phyloP scores from a whole-genome alignment of 2,113 vertebrate species.

The Elgaria multicarinata region DNA sequence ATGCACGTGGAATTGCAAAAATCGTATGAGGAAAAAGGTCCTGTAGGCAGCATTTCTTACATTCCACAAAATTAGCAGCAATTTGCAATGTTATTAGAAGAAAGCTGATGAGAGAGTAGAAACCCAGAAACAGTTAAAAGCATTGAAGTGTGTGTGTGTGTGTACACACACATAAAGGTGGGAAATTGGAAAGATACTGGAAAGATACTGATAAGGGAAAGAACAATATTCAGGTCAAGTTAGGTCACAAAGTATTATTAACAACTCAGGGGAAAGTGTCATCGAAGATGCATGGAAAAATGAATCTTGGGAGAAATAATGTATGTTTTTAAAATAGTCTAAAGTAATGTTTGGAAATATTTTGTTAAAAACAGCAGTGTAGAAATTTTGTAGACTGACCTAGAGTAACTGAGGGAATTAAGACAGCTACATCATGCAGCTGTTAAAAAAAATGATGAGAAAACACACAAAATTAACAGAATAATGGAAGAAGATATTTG shows the following conservation, averaged over 20 bases:
- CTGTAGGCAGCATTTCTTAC: no score
- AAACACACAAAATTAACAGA: neutral
- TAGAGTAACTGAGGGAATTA: neutral
- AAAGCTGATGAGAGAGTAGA: no score
- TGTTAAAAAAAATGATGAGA: neutral
- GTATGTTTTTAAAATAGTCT: neutral
- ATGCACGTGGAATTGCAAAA: no score
- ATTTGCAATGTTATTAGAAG: no score
- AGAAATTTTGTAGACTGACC: neutral
- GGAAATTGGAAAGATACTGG: neutral
- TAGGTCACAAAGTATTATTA: neutral
- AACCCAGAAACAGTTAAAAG: no score
- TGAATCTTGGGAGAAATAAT: neutral
- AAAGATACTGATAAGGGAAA: neutral
- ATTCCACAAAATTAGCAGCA: no score
- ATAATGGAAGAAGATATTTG: neutral
- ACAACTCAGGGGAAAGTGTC: neutral
- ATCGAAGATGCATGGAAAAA: neutral
- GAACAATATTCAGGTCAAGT: neutral
- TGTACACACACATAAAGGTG: neutral
- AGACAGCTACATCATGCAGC: neutral
- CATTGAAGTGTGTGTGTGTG: neutral
- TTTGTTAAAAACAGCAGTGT: neutral
- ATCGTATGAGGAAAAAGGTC: no score
- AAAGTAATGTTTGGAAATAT: neutral